phyloP scores from a whole-genome alignment of 2,888 invertebrate species.

The Calameuta filiformis region DNA sequence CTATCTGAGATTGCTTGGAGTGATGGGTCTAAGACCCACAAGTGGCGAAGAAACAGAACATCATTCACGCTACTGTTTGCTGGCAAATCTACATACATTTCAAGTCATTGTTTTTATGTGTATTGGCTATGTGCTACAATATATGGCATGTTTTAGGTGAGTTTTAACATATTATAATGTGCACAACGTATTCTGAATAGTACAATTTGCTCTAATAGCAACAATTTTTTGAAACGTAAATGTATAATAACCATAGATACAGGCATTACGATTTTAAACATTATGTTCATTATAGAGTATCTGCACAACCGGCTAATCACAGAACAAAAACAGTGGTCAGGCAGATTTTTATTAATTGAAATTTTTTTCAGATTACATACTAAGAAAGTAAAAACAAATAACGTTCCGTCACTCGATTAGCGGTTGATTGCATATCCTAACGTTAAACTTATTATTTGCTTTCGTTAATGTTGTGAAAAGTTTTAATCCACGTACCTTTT shows the following conservation, averaged over 20 bases:
- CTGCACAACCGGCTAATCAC: neutral
- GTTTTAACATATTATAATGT: conserved; percentile 13
- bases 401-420: neutral
- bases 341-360: neutral
- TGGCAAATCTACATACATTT: conserved; percentile 77
- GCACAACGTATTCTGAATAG: neutral
- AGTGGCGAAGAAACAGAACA: conserved; percentile 73
- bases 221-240: neutral
- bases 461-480: neutral
- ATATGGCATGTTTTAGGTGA: conserved; percentile 82
- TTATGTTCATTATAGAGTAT: neutral
- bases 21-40: conserved; percentile 81
- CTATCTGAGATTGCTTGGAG: conserved; percentile 78
- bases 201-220: neutral
- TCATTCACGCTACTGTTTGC: conserved; percentile 71
- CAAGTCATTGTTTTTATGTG: conserved; percentile 76
- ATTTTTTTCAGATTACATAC: neutral
- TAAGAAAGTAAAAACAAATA: neutral
- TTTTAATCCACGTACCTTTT: neutral
- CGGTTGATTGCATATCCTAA: neutral
- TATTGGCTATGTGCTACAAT: conserved; percentile 81
- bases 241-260: neutral
- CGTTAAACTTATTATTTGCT: neutral
- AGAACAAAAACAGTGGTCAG: neutral
- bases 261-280: neutral